Evolutionary conservation across 1,140 invertebrate species (phyloP).

Genomic region (Steinernema khuongi): DNA sequence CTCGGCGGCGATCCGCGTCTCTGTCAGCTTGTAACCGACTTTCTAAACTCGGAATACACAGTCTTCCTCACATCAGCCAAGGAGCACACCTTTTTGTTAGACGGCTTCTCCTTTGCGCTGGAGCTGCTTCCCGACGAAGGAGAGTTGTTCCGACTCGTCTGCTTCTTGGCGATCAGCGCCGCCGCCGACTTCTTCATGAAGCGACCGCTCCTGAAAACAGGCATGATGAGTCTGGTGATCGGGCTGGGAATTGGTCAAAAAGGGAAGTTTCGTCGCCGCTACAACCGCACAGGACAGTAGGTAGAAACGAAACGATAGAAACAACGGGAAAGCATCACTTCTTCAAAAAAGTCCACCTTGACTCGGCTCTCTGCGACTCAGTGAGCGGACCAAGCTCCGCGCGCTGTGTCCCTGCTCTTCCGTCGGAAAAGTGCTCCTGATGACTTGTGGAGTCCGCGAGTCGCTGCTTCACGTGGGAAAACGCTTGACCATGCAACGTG

Average conservation of each 20-base stretch:
- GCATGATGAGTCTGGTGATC: background rate
- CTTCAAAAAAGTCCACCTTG: slow-evolving; percentile 27
- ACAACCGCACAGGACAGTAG: background rate
- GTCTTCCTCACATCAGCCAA: slow-evolving; percentile 17
- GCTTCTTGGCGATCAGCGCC: slow-evolving; percentile 35
- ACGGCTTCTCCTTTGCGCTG: background rate
- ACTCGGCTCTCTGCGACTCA: slow-evolving; percentile 2
- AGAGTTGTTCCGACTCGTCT: slow-evolving; percentile 23
- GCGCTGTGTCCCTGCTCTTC: background rate
- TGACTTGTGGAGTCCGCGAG: slow-evolving; percentile 2
- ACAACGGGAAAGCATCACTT: slow-evolving; percentile 22
- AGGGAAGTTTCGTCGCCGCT: background rate
- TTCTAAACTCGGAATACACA: background rate
- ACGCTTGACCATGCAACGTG: too few species aligned
- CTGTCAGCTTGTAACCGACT: slow-evolving; percentile 21
- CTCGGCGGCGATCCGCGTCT: slow-evolving; percentile 32
- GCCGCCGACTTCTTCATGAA: slow-evolving; percentile 41
- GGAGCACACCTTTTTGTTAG: slow-evolving; percentile 9
- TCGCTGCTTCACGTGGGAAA: slow-evolving; percentile 14
- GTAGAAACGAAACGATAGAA: slow-evolving; percentile 19
- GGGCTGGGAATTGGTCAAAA: background rate
- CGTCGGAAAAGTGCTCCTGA: background rate
- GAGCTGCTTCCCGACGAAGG: background rate
- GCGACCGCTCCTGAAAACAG: slow-evolving; percentile 21
- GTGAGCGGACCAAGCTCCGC: background rate